Base-by-base conservation (phyloP, 2,113 vertebrate species). In the Pomatostomus ruficeps region DNA sequence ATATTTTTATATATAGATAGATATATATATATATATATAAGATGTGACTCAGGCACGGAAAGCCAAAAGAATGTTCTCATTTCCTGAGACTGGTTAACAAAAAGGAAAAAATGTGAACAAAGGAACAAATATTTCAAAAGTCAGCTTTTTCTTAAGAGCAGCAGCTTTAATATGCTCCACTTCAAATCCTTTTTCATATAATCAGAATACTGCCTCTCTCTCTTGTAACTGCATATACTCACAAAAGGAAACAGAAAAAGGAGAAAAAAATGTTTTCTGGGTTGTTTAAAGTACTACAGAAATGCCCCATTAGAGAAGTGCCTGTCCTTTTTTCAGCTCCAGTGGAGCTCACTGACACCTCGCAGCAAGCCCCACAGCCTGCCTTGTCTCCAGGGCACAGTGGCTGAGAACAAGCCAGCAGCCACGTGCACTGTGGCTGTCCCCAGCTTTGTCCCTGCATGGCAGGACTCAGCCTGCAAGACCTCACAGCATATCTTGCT, bases 11-110 rank as follows among this genome's bases (percentile, higher is more conserved):
- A 92, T 77, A 95, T 17, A 82, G 28, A 58, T 22, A 42, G 3
- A 89, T 7, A 85, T 40, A 91, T 52, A 93, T 7, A 85, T 40
- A 91, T 52, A 93, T 89, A 89, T 67, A 80, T 40, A 89, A 86
- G 55, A 96, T 78, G 76, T 96, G 95, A 96, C 88, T 96, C 94
- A 96, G 85, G 28, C 85, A 84, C 0, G 7, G 85, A 90, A 93
- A 94, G 85, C 91, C 96, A 96, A 94, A 96, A 95, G 93, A 96
- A 97, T 96, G 96, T 95, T 90, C 95, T 96, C 96, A 94, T 95
- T 96, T 97, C 96, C 96, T 95, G 96, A 93, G 49, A 68, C 58
- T 86, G 61, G 54, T 86, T 86, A 95, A 95, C 72, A 96, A 92
- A 91, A 94, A 93, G 65, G 72, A 77, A 94, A 89, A 94, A 93